Percentiles rank a stretch among this genome's conserved stretches.
Evolutionary conservation across 1,140 invertebrate genomes (phyloP).

Genomic region (Platyura marginata): DNA sequence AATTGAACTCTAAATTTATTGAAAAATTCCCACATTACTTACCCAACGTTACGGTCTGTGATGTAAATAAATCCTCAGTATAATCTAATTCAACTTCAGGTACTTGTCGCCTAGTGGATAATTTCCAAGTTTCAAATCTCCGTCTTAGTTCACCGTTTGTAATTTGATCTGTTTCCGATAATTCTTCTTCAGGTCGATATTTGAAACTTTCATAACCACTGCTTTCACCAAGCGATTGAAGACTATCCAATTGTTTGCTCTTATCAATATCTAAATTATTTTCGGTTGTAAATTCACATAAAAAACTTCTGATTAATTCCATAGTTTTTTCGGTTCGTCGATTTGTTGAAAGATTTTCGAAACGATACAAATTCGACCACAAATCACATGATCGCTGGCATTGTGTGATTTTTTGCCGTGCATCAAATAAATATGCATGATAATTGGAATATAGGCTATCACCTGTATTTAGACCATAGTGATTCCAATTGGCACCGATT

Average conservation of each 20-base stretch:
- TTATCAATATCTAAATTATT: slow-evolving; percentile 8
- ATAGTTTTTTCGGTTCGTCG: slow-evolving; percentile 12
- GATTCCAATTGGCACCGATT: slow-evolving; percentile 27
- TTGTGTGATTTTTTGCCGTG: slow-evolving; percentile 49
- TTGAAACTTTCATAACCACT: slow-evolving; percentile 72
- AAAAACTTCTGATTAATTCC: slow-evolving; percentile 17
- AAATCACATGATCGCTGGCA: slow-evolving; percentile 49
- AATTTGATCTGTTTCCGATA: slow-evolving; percentile 6
- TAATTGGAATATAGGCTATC: slow-evolving; percentile 56
- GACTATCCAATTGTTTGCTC: slow-evolving; percentile 32
- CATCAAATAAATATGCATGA: slow-evolving; percentile 67
- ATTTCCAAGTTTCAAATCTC: slow-evolving; percentile 20
- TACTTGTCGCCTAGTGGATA: slow-evolving; percentile 20
- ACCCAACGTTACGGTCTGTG: slow-evolving; percentile 24
- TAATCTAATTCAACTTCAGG: slow-evolving; percentile 23
- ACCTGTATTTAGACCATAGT: slow-evolving; percentile 28
- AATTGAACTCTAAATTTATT: too few relatives aligned
- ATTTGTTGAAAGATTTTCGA: slow-evolving; percentile 19
- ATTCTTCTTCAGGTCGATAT: slow-evolving; percentile 33
- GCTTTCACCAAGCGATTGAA: slow-evolving; percentile 57
- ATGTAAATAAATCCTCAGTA: slow-evolving; percentile 26
- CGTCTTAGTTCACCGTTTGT: slow-evolving; percentile 7
- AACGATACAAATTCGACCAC: slow-evolving; percentile 39
- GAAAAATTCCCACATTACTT: neutral
- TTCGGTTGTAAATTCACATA: slow-evolving; percentile 13